Conservation (phyloP, 2,888 invertebrate genomes). For the Chymomyza procnemis region DNA sequence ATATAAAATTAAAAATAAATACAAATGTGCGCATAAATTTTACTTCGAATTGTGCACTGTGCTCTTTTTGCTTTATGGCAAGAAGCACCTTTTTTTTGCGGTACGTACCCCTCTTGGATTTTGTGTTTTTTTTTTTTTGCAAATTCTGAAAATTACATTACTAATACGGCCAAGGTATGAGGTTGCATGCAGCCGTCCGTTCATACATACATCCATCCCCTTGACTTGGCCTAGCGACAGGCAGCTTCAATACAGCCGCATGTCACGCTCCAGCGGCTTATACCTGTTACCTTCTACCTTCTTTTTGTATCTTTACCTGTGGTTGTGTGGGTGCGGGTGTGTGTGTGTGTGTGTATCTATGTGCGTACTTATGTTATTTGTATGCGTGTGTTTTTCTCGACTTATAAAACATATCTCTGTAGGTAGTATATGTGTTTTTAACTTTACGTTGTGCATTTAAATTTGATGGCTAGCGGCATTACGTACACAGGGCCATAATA, state of each 20-base stretch:
- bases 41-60: conserved; percentile 40
- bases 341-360: not conserved
- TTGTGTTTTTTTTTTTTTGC: not conserved
- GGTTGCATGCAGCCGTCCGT: not conserved
- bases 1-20: conserved; percentile 62
- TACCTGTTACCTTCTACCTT: not conserved
- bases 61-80: conserved; percentile 43
- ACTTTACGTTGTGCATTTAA: conserved; percentile 70
- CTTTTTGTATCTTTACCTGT: no score
- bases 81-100: not conserved
- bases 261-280: conserved; percentile 30
- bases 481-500: conserved; percentile 10
- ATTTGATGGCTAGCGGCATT: conserved; percentile 59
- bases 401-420: not conserved
- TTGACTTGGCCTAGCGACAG: not conserved
- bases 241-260: not conserved
- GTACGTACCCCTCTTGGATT: not conserved
- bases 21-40: conserved; percentile 60
- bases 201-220: not conserved
- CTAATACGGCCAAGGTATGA: conserved; percentile 48
- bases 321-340: conserved; percentile 1
- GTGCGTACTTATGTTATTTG: conserved; percentile 4
- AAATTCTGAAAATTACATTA: conserved; percentile 49
- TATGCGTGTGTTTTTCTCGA: conserved; percentile 2
- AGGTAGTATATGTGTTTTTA: conserved; percentile 14